phyloP scores from a whole-genome alignment of 2,113 vertebrate species.

The Vidua chalybeata region DNA sequence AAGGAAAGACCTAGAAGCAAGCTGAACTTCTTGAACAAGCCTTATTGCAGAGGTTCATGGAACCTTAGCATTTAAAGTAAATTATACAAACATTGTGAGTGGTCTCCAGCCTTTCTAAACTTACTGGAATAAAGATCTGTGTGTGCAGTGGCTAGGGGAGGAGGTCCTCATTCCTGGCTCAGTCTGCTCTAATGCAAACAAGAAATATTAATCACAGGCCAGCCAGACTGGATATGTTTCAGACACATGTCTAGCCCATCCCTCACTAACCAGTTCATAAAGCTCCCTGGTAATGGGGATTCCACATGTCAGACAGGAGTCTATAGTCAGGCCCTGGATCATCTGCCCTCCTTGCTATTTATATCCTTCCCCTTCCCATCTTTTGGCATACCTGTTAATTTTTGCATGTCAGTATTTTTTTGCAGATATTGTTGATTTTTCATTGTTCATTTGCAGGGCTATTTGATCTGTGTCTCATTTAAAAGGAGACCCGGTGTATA shows the following conservation, averaged over 20 bases:
- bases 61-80: not conserved
- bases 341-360: not conserved
- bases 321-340: not conserved
- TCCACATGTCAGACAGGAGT: not conserved
- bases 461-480: not conserved
- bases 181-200: not conserved
- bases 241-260: not conserved
- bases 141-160: not conserved
- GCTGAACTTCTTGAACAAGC: not conserved
- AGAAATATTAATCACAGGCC: not conserved
- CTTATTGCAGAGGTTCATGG: not conserved
- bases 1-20: not conserved
- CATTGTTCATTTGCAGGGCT: not conserved
- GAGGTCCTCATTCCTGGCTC: not conserved
- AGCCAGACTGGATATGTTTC: not conserved
- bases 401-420: not conserved
- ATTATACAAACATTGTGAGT: fast-evolving
- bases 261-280: not conserved
- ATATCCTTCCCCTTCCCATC: not conserved
- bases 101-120: not conserved
- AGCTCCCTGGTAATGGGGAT: not conserved
- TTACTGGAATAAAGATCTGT: not conserved
- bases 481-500: not conserved
- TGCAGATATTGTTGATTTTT: not conserved
- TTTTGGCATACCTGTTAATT: not conserved